Percentiles rank a stretch among this genome's conserved stretches.
phyloP scores from a whole-genome alignment of 2,888 invertebrate genomes.

The Branchipolynoe longqiensis region DNA sequence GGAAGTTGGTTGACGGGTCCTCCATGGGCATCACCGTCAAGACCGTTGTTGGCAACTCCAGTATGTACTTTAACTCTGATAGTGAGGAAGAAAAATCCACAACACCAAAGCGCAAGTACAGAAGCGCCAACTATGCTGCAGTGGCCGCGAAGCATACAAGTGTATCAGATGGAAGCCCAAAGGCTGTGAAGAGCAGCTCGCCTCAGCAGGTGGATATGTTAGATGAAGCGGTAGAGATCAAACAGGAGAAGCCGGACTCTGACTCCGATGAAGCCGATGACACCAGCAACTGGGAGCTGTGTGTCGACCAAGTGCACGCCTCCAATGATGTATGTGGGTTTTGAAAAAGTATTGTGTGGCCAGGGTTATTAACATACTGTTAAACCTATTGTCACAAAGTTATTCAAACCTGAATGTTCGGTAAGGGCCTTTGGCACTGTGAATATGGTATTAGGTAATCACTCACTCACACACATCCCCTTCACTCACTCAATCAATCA shows the following conservation, averaged over 20 bases:
- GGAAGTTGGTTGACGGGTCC: background rate
- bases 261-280: background rate
- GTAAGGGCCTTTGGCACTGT: no score
- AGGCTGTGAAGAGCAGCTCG: background rate
- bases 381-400: no score
- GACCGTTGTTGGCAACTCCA: constrained; percentile 3
- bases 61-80: background rate
- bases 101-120: background rate
- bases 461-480: no score
- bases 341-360: background rate
- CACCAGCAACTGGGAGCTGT: constrained; percentile 11
- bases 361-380: background rate
- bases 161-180: background rate
- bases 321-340: constrained; percentile 21
- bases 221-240: constrained; percentile 10
- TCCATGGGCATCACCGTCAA: constrained; percentile 7
- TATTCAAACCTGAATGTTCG: no score
- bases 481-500: no score
- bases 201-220: background rate
- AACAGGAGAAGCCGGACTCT: constrained; percentile 37
- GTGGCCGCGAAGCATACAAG: background rate
- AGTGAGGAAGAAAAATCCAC: background rate
- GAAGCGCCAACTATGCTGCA: background rate
- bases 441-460: no score
- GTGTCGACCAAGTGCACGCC: constrained; percentile 16